phyloP scores from a whole-genome alignment of 2,888 invertebrate genomes.

The Rotaria socialis region DNA sequence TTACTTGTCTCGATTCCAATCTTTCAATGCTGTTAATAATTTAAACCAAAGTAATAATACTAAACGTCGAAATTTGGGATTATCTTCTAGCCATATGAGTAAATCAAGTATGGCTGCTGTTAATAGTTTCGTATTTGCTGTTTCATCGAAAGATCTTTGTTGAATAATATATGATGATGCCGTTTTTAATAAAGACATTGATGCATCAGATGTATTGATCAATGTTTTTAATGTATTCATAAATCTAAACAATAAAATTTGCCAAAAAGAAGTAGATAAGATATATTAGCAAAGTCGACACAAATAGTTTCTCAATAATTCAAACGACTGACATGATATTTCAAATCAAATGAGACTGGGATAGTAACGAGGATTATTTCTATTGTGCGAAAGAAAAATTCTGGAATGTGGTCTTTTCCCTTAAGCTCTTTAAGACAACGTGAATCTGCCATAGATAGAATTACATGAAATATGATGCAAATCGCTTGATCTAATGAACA shows the following conservation, averaged over 20 bases:
- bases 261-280: no score
- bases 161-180: background rate
- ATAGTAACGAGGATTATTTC: no score
- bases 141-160: background rate
- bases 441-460: no score
- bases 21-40: slow-evolving; percentile 32
- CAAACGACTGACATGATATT: no score
- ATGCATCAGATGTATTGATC: background rate
- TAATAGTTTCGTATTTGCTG: background rate
- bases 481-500: no score
- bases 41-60: slow-evolving; percentile 14
- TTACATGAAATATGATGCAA: no score
- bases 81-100: slow-evolving; percentile 29
- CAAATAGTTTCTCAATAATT: no score
- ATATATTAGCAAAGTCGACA: no score
- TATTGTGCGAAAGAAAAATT: no score
- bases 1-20: slow-evolving; percentile 30
- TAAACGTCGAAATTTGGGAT: slow-evolving; percentile 16
- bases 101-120: slow-evolving; percentile 22
- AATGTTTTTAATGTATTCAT: slow-evolving; percentile 17
- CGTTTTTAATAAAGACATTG: background rate
- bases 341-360: no score
- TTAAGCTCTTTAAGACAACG: no score
- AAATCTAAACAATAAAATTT: background rate
- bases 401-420: no score